These are phyloP conservation scores for Drosophila parthenogenetica DNA, from an alignment of 2,888 invertebrate genomes.

Conservation along the genomic window DNA sequence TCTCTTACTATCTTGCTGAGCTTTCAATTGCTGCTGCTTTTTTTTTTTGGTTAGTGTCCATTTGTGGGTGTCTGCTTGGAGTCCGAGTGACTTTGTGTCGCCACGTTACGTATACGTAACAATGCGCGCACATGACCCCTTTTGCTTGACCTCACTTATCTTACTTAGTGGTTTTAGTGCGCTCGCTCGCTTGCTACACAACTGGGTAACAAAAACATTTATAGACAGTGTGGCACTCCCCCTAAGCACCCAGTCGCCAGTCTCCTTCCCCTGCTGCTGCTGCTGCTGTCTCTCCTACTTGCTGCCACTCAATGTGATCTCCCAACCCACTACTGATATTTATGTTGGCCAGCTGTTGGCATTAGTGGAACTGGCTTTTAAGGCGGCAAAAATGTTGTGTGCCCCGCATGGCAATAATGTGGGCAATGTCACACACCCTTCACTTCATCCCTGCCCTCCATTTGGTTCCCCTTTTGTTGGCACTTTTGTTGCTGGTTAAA, in stretches of 20 bases:
- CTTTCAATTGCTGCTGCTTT: conserved; percentile 38
- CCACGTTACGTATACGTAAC: conserved; percentile 52
- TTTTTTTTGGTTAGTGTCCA: neutral
- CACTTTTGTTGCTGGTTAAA: conserved; percentile 56
- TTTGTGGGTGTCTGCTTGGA: conserved; percentile 8
- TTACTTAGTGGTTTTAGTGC: conserved; percentile 79
- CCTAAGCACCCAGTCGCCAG: neutral
- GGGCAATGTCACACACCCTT: conserved; percentile 28
- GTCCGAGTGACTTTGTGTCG: conserved; percentile 20
- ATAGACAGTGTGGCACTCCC: conserved; percentile 43
- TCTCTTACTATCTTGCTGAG: conserved; percentile 39
- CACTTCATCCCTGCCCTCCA: neutral
- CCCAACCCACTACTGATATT: conserved; percentile 57
- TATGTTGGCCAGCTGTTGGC: conserved; percentile 79
- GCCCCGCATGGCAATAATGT: conserved; percentile 69
- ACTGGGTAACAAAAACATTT: conserved; percentile 67
- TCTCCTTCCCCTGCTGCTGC: neutral
- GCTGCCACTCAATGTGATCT: conserved; percentile 25
- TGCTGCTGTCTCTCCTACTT: neutral
- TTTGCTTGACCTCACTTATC: conserved; percentile 82
- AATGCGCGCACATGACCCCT: conserved; percentile 79
- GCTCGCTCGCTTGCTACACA: conserved; percentile 39
- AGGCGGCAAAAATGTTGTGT: conserved; percentile 61
- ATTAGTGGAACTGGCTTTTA: conserved; percentile 80
- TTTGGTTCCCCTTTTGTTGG: conserved; percentile 30